Evolutionary conservation across 1,140 invertebrate genomes (phyloP).

Genomic region (Drosophila sechellia): DNA sequence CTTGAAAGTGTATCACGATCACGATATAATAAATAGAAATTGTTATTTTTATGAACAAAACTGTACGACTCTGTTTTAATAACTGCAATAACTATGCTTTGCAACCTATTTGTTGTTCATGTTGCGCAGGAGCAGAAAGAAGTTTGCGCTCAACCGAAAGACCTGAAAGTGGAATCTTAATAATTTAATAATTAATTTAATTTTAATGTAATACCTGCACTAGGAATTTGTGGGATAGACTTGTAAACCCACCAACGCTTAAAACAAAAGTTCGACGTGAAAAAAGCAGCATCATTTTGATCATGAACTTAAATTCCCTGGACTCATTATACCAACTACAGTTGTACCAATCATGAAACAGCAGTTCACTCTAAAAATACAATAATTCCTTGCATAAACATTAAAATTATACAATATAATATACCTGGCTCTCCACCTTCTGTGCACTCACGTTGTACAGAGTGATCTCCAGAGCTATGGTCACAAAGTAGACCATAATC

Average conservation of each 20-base stretch:
- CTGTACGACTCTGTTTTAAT: too few relatives aligned
- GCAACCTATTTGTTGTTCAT: slow-evolving; percentile 65
- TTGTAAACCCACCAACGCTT: slow-evolving; percentile 73
- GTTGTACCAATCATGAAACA: slow-evolving; percentile 66
- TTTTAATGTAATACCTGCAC: slow-evolving; percentile 43
- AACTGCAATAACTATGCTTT: too few relatives aligned
- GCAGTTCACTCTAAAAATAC: slow-evolving; percentile 52
- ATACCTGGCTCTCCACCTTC: slow-evolving; percentile 60
- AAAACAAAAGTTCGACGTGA: slow-evolving; percentile 45
- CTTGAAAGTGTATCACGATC: neutral
- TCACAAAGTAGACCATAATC: slow-evolving; percentile 71
- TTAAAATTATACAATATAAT: neutral
- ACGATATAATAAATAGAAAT: neutral
- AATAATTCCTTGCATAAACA: neutral
- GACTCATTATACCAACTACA: slow-evolving; percentile 71
- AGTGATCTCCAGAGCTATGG: slow-evolving; percentile 65
- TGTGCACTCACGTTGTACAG: slow-evolving; percentile 69
- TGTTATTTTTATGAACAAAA: too few relatives aligned
- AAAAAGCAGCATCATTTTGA: slow-evolving; percentile 69
- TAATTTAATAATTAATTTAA: neutral
- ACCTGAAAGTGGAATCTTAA: slow-evolving; percentile 22
- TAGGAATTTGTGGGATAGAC: slow-evolving; percentile 64
- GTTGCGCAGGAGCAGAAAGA: slow-evolving; percentile 67
- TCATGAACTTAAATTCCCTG: slow-evolving; percentile 63
- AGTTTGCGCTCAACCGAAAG: slow-evolving; percentile 72